A percentile compares a stretch with the other conserved stretches of the same genome.
Evolutionary conservation across 2,888 invertebrate genomes (phyloP).

Genomic region (Colostygia pectinataria): DNA sequence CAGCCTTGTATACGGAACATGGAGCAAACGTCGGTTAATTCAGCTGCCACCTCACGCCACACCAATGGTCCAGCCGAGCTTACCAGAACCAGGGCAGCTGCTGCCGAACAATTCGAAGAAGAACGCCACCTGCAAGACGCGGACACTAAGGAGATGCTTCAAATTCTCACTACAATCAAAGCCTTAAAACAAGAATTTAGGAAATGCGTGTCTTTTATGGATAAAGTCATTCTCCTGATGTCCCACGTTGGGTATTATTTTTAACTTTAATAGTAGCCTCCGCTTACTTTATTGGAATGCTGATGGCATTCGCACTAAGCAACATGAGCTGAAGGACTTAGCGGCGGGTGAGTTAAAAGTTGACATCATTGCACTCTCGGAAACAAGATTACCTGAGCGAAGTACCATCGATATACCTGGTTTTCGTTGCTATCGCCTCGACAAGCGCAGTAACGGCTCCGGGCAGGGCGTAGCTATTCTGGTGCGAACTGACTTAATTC

Average conservation of each 20-base stretch:
- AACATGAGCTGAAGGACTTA: background rate
- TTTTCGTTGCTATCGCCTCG: background rate
- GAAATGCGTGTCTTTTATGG: background rate
- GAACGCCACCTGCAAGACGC: background rate
- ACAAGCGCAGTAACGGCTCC: background rate
- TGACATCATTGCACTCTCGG: no score
- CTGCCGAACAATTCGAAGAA: background rate
- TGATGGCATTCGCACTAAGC: no score
- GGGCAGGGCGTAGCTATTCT: background rate
- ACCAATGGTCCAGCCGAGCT: background rate
- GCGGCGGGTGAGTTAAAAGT: background rate
- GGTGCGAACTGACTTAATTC: background rate
- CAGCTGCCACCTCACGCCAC: background rate
- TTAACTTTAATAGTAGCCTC: background rate
- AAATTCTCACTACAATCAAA: background rate
- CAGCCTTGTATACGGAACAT: background rate
- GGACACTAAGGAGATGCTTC: background rate
- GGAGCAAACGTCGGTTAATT: background rate
- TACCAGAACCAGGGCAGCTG: no score
- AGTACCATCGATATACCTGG: background rate
- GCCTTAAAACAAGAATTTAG: background rate
- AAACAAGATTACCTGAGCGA: no score
- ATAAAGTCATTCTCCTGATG: background rate
- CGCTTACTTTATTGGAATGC: background rate
- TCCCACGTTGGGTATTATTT: background rate